A percentile compares a stretch with the other conserved stretches of the same genome.
phyloP scores from a whole-genome alignment of 1,140 invertebrate genomes.

The Papilio polyxenes region DNA sequence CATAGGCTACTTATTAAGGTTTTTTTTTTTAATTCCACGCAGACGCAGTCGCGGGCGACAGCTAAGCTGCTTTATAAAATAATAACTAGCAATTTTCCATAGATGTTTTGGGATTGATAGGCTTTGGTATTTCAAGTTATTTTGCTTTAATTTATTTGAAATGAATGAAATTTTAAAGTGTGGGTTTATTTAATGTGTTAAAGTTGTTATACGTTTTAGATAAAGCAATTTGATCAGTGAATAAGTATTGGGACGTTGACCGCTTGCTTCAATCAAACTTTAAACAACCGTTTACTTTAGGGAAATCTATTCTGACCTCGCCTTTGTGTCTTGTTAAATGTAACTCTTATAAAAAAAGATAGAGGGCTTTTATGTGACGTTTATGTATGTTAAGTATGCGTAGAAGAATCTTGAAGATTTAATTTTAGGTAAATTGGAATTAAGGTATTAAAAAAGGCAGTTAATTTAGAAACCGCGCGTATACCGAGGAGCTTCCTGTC shows the following conservation, averaged over 20 bases:
- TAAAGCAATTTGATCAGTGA: conserved; percentile 40
- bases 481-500: no score
- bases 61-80: no score
- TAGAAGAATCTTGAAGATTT: not conserved
- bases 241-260: conserved; percentile 41
- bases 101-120: not conserved
- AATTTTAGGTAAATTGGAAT: no score
- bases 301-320: conserved; percentile 41
- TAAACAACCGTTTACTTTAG: conserved; percentile 40
- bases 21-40: no score
- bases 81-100: no score
- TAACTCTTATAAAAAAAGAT: not conserved
- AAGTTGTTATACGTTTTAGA: conserved; percentile 20
- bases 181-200: not conserved
- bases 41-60: no score
- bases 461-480: no score
- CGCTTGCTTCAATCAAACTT: conserved; percentile 43
- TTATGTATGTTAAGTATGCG: not conserved
- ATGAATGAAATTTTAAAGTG: not conserved
- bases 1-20: no score
- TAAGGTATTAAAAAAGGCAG: no score
- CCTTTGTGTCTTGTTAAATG: conserved; percentile 25
- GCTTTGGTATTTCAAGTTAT: not conserved
- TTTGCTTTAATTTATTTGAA: not conserved
- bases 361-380: not conserved